Base-by-base conservation (phyloP, 2,797 vertebrate genomes). In the Catharus ustulatus region DNA sequence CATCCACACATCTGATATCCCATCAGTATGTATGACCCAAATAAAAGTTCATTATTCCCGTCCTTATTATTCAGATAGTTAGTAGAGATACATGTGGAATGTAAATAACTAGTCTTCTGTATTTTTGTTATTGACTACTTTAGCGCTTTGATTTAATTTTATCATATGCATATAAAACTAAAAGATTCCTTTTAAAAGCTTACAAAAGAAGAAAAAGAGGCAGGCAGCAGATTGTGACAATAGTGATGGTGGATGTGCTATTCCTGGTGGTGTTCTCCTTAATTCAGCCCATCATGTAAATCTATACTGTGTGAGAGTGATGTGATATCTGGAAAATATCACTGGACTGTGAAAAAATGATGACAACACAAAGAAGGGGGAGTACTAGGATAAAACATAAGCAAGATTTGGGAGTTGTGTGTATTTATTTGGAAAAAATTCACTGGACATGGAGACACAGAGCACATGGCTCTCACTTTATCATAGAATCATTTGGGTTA, bases 251-350 rank as follows among this genome's bases (percentile, higher is more conserved):
- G n/a, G 29, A 79, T 76, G 54, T 69, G 72, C 73, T 94, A 74
- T 79, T 94, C 87, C 85, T 89, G 48, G 64, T 79, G 34, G 45
- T 63, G 42, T 49, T 80, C 68, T 71, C 52, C 93, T 92, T 93
- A 78, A 93, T 90, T 96, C 88, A 95, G 55, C 64, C 77, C 48
- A 63, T 64, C 93, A 48, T 38, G 59, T 94, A 95, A 93, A 94
- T 90, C 81, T 61, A 66, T 38, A 43, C 27, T 59, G 61, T 59
- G 84, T 87, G 51, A 93, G 42, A 88, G 26, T 10, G 40, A 89
- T 75, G 79, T 59, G 55, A 24, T 87, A 91, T n/a, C 72, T 84
- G 73, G 55, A 83, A 94, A 93, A 84, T 15, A 88, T 10, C 83
- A 87, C 26, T 52, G 63, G 22, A 57, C 85, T 84, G 87, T 58